A percentile compares a stretch with the other conserved stretches of the same genome.
Conservation (phyloP, 2,888 invertebrate genomes). For the Strigamia transsilvanica region DNA sequence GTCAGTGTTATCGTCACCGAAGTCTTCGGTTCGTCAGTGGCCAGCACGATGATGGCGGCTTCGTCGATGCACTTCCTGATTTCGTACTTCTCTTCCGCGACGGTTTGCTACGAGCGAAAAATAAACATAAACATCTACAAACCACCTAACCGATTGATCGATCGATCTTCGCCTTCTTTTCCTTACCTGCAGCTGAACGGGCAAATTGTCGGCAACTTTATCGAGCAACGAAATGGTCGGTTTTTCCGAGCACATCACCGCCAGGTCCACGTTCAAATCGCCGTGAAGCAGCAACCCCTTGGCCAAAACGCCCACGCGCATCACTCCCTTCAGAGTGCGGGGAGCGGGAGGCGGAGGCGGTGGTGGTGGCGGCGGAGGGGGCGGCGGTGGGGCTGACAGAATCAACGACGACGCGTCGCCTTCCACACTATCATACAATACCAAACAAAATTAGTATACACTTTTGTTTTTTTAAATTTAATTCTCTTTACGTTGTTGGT, state of each 20-base stretch:
- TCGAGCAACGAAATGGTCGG: conserved; percentile 87
- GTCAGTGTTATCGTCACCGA: conserved; percentile 89
- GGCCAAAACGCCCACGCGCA: conserved; percentile 92
- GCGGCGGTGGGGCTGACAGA: background rate
- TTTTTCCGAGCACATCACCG: conserved; percentile 93
- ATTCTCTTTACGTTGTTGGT: conserved; percentile 18
- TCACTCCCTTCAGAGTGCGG: conserved; percentile 91
- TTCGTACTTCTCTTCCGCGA: conserved; percentile 77
- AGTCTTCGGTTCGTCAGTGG: conserved; percentile 72
- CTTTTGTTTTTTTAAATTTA: too few species aligned
- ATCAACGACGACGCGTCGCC: conserved; percentile 18
- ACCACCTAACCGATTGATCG: background rate
- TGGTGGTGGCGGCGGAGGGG: background rate
- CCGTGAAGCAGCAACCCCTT: conserved; percentile 89
- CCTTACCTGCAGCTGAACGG: conserved; percentile 75
- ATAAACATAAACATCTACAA: background rate
- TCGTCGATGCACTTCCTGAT: conserved; percentile 85
- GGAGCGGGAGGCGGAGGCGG: conserved; percentile 62
- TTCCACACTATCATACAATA: background rate
- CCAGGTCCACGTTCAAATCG: conserved; percentile 88
- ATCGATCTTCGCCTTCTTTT: too few species aligned
- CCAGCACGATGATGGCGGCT: conserved; percentile 84
- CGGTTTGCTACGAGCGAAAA: conserved; percentile 26
- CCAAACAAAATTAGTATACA: too few species aligned
- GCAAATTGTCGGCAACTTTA: conserved; percentile 84